Evolutionary conservation across 2,888 invertebrate genomes (phyloP).

Genomic region (Sipha maydis): DNA sequence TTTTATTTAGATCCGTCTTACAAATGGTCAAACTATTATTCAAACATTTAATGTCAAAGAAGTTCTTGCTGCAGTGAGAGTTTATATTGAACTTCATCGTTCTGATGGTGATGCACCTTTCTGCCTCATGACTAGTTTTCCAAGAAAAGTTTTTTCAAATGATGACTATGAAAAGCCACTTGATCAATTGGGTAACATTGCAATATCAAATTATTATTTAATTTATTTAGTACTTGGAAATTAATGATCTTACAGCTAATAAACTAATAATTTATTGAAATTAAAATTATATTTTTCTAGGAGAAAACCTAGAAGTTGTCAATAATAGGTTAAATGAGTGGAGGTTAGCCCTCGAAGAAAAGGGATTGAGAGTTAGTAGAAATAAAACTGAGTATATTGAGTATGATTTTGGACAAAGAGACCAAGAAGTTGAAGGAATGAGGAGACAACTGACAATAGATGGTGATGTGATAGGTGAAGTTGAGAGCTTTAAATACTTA

Average conservation of each 20-base stretch:
- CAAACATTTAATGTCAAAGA: conserved; percentile 88
- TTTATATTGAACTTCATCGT: conserved; percentile 87
- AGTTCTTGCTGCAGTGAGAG: conserved; percentile 87
- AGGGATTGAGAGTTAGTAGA: too few species aligned
- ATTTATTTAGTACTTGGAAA: not conserved
- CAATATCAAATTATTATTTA: conserved; percentile 14
- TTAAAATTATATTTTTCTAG: not conserved
- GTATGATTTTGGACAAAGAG: too few species aligned
- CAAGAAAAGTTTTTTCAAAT: conserved; percentile 83
- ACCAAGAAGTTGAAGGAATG: too few species aligned
- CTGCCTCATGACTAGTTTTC: conserved; percentile 90
- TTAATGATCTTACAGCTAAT: not conserved
- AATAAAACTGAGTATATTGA: too few species aligned
- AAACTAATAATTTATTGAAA: not conserved
- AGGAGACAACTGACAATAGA: too few species aligned
- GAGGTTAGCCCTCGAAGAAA: too few species aligned
- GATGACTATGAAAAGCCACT: conserved; percentile 92
- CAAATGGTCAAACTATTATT: conserved; percentile 78
- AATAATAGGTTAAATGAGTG: too few species aligned
- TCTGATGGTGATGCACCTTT: conserved; percentile 77
- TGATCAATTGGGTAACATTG: conserved; percentile 77
- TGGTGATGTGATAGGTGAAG: too few species aligned
- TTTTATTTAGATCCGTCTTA: conserved; percentile 75
- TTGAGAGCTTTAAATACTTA: too few species aligned
- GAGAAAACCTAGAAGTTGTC: too few species aligned